These are phyloP conservation scores for Drosophila prosaltans DNA, from an alignment of 1,140 invertebrate genomes.

Conservation along the genomic window DNA sequence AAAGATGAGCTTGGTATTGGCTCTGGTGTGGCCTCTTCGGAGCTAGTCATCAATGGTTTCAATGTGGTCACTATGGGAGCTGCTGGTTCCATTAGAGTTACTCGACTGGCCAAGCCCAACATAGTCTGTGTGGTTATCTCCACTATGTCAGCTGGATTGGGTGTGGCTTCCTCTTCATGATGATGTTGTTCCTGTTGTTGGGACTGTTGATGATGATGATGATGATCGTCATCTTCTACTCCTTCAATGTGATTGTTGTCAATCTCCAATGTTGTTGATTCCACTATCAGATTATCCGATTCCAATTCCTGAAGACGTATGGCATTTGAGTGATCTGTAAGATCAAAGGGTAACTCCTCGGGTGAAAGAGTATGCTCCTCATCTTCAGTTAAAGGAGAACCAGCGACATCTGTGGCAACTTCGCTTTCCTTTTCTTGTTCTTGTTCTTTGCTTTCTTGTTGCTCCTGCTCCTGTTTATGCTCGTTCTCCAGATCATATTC, in stretches of 20 bases:
- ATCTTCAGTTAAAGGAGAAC: conserved; percentile 5
- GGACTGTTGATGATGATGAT: background rate
- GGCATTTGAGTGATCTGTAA: conserved; percentile 42
- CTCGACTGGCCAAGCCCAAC: conserved; percentile 80
- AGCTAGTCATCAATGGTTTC: conserved; percentile 63
- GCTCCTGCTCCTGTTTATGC: background rate
- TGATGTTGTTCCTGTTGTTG: conserved; percentile 13
- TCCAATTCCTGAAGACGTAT: conserved; percentile 60
- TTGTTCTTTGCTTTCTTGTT: background rate
- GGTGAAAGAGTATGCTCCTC: conserved; percentile 57
- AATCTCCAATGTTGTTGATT: conserved; percentile 64
- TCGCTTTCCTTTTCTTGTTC: background rate
- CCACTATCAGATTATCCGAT: conserved; percentile 71
- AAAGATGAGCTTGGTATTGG: conserved; percentile 30
- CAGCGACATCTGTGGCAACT: conserved; percentile 14
- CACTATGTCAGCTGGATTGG: conserved; percentile 69
- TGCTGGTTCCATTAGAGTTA: conserved; percentile 83
- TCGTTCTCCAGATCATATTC: background rate
- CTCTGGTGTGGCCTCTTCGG: conserved; percentile 56
- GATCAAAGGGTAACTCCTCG: conserved; percentile 73
- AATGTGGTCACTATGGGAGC: conserved; percentile 75
- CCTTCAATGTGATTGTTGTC: conserved; percentile 62
- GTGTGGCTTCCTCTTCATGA: conserved; percentile 63
- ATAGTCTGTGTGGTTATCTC: conserved; percentile 83
- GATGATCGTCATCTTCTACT: background rate